phyloP scores from a whole-genome alignment of 2,113 vertebrate genomes.

The Eublepharis macularius region DNA sequence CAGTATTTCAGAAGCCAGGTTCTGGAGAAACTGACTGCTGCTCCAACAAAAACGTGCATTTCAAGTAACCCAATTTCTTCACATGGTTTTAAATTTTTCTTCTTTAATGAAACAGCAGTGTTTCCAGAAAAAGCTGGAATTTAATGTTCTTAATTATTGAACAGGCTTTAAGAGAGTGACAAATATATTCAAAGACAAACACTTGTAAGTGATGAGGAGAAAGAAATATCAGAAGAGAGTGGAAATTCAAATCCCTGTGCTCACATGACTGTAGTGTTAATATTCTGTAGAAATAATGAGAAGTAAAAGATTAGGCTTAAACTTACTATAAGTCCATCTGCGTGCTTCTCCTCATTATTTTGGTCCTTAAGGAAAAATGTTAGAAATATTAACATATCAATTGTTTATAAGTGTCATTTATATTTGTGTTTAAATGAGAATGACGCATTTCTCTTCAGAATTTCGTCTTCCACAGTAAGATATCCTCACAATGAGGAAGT shows the following conservation, averaged over 20 bases:
- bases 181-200: constrained; percentile 60
- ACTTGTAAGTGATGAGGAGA: constrained; percentile 64
- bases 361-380: constrained; percentile 98
- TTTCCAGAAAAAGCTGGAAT: constrained; percentile 65
- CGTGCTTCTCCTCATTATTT: constrained; percentile 98
- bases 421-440: constrained; percentile 37
- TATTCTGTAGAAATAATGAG: constrained; percentile 78
- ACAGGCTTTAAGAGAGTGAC: constrained; percentile 61
- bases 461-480: not conserved
- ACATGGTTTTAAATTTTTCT: constrained; percentile 16
- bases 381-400: constrained; percentile 80
- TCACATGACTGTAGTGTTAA: constrained; percentile 70
- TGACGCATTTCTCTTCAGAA: constrained; percentile 26
- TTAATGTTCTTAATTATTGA: constrained; percentile 63
- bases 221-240: constrained; percentile 67
- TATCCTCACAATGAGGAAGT: not conserved
- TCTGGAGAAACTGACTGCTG: constrained; percentile 40
- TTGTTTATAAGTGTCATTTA: constrained; percentile 61
- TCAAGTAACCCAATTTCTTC: not conserved
- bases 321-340: constrained; percentile 99
- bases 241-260: constrained; percentile 75
- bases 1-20: constrained; percentile 28
- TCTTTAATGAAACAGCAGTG: constrained; percentile 17
- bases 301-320: constrained; percentile 77
- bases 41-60: constrained; percentile 33